These are phyloP conservation scores for Diarsia rubi DNA, from an alignment of 2,888 invertebrate genomes.

Conservation along the genomic window DNA sequence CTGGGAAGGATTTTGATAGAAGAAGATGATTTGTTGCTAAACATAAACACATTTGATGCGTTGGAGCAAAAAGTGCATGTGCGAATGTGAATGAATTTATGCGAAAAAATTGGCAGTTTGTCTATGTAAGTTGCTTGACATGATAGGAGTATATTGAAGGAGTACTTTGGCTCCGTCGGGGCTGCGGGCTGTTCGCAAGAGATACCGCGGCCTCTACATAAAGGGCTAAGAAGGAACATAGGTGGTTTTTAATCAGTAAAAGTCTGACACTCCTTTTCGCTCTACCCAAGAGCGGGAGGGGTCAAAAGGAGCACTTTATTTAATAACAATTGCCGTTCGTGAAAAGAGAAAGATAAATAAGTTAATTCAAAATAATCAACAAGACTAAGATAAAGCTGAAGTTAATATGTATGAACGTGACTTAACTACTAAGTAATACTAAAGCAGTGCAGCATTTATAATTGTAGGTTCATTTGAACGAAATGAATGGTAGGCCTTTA, in stretches of 20 bases:
- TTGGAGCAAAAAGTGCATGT: background rate
- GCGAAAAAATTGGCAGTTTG: no score
- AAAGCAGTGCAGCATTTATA: slow-evolving; percentile 5
- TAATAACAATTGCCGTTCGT: background rate
- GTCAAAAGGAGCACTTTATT: no score
- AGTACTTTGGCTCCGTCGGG: background rate
- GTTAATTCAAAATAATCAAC: background rate
- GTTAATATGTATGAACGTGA: background rate
- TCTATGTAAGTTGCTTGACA: background rate
- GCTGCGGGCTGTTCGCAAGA: no score
- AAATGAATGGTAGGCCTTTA: background rate
- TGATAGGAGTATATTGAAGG: background rate
- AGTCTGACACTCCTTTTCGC: no score
- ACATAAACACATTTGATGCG: no score
- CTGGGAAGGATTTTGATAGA: background rate
- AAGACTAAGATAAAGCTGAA: background rate
- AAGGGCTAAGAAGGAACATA: no score
- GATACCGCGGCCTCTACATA: no score
- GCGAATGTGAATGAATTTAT: background rate
- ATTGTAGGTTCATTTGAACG: slow-evolving; percentile 5
- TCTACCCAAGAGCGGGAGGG: no score
- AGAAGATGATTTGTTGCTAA: background rate
- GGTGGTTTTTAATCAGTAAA: no score
- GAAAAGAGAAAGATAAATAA: background rate
- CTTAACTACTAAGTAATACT: background rate